Evolutionary conservation across 2,113 vertebrate species (phyloP), one percentile per base, ranked within the genome.

Genomic region (Nicator chloris): DNA sequence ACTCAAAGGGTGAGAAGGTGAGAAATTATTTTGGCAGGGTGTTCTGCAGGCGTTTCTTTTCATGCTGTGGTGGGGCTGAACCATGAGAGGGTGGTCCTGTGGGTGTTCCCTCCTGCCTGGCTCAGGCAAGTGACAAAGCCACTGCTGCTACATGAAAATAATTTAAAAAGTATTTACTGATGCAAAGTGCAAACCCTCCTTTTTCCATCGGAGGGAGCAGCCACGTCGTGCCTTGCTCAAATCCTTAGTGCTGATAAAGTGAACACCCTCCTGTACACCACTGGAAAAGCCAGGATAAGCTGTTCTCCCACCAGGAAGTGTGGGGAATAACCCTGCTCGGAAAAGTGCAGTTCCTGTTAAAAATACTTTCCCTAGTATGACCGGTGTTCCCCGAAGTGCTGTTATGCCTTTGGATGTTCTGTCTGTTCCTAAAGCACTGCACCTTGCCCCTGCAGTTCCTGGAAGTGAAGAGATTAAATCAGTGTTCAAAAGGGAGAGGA

Each of bases 401-500:
- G 30, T n/a, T 7, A 4, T 0, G 3, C 7, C 49, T 17, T 3
- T 53, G 45, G 5, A 1, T 19, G 1, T n/a, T 37, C 33, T 72
- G 28, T 39, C 17, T 1, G 2, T 23, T 69, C 75, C 40, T 16
- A 4, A 23, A 19, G 24, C 15, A 15, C 11, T 9, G 16, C 2
- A 1, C 4, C 33, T 26, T 28, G 13, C 22, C 13, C 7, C 21
- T 23, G 49, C 30, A 5, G 37, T 11, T 77, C 50, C 61, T 50
- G 69, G 35, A 17, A 40, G 9, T 1, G 13, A 57, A 69, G 40
- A 27, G 22, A 13, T 5, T 28, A 30, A 57, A 35, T 8, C 10
- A 3, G 4, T 9, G 1, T 10, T 63, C 14, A 8, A 8, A 76
- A 27, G 3, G 10, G 19, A 28, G 42, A 31, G 18, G 50, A 26